Conservation (phyloP, 2,113 vertebrate genomes). For the Equus quagga region DNA sequence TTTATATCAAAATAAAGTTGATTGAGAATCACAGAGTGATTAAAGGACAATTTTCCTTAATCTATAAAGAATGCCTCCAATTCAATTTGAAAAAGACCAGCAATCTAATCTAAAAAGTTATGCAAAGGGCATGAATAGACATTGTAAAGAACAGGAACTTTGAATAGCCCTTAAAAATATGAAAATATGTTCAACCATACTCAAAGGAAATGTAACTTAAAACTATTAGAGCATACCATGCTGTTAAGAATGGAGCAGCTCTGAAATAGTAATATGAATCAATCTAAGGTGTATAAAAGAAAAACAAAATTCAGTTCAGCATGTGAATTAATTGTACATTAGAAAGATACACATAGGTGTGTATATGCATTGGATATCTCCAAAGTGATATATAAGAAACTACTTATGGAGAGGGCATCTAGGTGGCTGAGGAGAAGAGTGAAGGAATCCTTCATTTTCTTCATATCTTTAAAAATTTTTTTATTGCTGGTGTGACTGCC, state of each 20-base stretch:
- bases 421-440: neutral
- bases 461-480: neutral
- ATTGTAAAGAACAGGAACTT: constrained; percentile 5
- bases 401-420: neutral
- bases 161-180: constrained; percentile 36
- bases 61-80: neutral
- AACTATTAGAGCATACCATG: neutral
- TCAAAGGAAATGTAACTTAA: constrained; percentile 36
- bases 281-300: neutral
- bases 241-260: constrained; percentile 31
- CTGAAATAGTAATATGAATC: neutral
- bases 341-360: neutral
- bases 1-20: constrained; percentile 46
- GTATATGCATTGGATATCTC: neutral
- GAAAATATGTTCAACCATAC: constrained; percentile 10
- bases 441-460: neutral
- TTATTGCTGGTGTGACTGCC: neutral
- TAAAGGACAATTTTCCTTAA: neutral
- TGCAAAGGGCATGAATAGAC: constrained; percentile 34
- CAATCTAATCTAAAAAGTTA: constrained; percentile 55
- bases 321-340: neutral
- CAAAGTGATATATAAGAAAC: neutral
- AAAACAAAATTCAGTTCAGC: neutral
- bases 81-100: constrained; percentile 29
- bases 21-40: constrained; percentile 9